phyloP scores from a whole-genome alignment of 1,140 invertebrate genomes.

The Bombus breviceps region DNA sequence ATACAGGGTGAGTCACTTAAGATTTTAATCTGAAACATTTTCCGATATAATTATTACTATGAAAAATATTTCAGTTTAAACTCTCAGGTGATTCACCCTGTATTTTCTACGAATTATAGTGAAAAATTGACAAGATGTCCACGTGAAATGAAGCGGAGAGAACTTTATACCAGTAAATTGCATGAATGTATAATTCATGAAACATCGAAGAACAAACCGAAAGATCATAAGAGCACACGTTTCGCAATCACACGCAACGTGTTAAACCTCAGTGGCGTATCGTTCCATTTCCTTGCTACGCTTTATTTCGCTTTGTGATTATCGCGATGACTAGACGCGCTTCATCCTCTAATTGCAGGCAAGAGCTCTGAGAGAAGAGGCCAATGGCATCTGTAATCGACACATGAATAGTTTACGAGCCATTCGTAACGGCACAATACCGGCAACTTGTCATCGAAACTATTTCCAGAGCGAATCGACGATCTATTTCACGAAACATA shows the following conservation, averaged over 20 bases:
- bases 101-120: not conserved
- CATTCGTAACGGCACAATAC: not conserved
- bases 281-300: not conserved
- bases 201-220: not conserved
- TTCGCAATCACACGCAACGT: not conserved
- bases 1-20: too few relatives aligned
- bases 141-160: not conserved
- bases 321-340: not conserved
- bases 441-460: not conserved
- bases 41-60: too few relatives aligned
- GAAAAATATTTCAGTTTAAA: too few relatives aligned
- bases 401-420: constrained; percentile 22
- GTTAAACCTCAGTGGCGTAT: not conserved
- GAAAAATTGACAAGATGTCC: not conserved
- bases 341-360: not conserved
- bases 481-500: not conserved
- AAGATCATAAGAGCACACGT: not conserved
- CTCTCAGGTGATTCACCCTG: too few relatives aligned
- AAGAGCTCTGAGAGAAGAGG: not conserved
- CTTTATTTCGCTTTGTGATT: not conserved
- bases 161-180: not conserved
- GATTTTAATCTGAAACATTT: too few relatives aligned
- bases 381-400: constrained; percentile 7
- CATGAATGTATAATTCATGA: not conserved
- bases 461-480: not conserved